Evolutionary conservation across 2,888 invertebrate species (phyloP).

Genomic region (Heliconius charithonia): DNA sequence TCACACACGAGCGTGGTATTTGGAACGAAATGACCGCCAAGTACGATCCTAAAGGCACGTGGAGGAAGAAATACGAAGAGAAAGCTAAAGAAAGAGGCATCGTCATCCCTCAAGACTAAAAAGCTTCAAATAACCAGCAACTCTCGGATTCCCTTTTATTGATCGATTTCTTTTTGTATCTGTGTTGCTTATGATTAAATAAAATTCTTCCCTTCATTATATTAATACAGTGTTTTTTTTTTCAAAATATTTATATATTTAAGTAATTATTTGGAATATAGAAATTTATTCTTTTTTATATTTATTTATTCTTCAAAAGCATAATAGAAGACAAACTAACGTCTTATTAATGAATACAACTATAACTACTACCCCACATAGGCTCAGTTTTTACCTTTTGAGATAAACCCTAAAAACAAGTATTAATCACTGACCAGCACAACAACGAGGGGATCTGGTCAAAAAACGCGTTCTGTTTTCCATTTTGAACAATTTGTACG

Average conservation of each 20-base stretch:
- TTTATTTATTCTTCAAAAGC: no score
- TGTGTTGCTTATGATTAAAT: background rate
- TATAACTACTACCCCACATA: no score
- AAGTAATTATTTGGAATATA: no score
- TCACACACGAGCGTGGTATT: background rate
- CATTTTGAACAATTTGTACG: no score
- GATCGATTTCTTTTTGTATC: background rate
- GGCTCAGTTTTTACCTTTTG: no score
- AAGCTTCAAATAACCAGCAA: background rate
- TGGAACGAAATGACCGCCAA: conserved; percentile 12
- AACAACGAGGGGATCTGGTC: no score
- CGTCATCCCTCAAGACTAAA: conserved; percentile 11
- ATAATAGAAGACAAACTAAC: no score
- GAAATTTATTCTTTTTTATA: no score
- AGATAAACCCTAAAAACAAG: no score
- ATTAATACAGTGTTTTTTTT: background rate
- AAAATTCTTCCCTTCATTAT: background rate
- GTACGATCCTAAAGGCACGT: background rate
- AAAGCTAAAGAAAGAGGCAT: conserved; percentile 11
- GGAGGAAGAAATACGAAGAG: conserved; percentile 19
- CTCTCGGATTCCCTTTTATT: background rate
- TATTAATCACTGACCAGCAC: no score
- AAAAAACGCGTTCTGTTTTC: no score
- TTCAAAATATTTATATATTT: background rate
- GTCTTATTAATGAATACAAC: no score